Percentiles rank a stretch among this genome's conserved stretches.
Conservation (phyloP, 1,140 invertebrate genomes). For the Nebria ingens region DNA sequence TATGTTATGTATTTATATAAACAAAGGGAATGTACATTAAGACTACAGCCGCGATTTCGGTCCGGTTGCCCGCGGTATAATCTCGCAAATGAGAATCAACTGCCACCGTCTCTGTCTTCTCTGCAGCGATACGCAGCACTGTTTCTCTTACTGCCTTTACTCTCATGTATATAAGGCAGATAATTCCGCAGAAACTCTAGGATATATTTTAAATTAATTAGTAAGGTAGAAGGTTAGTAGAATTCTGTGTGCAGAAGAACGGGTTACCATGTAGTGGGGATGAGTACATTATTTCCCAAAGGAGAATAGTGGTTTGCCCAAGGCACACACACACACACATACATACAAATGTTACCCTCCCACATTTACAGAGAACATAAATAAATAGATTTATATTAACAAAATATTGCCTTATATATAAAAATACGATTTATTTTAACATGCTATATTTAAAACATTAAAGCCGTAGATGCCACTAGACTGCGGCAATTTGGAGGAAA, state of each 20-base stretch:
- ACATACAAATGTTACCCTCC: neutral
- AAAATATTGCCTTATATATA: no score
- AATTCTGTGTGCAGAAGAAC: conserved; percentile 3
- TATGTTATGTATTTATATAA: neutral
- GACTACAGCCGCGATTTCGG: neutral
- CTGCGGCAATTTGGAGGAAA: no score
- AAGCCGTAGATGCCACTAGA: no score
- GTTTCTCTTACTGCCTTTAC: neutral
- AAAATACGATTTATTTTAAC: no score
- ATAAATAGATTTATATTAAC: no score
- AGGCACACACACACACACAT: neutral
- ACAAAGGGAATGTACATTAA: neutral
- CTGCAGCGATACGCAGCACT: neutral
- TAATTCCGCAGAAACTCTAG: conserved; percentile 14
- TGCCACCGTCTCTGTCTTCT: neutral
- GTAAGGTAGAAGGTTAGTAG: conserved; percentile 11
- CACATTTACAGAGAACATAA: no score
- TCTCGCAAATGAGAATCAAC: neutral
- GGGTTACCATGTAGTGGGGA: neutral
- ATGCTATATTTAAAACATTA: no score
- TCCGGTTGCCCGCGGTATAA: neutral
- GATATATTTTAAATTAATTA: conserved; percentile 16
- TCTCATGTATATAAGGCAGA: conserved; percentile 2
- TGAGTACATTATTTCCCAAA: conserved; percentile 7
- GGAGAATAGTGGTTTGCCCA: neutral